These are phyloP conservation scores for Panagrolaimus sp. DNA, from an alignment of 1,140 invertebrate species.

Conservation along the genomic window DNA sequence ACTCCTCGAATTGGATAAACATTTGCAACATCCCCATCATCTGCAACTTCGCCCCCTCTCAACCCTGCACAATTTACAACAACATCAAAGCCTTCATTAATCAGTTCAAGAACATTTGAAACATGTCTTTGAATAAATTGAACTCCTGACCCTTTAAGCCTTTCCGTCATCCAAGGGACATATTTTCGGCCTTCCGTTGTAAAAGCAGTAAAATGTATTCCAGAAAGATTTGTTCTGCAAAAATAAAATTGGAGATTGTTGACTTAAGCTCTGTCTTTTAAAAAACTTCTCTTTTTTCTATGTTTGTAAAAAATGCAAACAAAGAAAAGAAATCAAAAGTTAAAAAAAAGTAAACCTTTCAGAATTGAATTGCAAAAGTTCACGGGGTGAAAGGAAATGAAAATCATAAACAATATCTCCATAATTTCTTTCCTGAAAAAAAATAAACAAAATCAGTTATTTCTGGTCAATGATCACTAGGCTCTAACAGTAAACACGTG, in stretches of 20 bases:
- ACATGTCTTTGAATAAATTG: conserved; percentile 35
- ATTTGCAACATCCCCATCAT: conserved; percentile 39
- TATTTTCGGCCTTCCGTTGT: conserved; percentile 52
- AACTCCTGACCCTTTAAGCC: conserved; percentile 32
- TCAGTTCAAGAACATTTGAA: conserved; percentile 11
- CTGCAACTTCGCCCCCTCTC: conserved; percentile 27
- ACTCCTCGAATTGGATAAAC: conserved; percentile 51
- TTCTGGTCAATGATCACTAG: no score
- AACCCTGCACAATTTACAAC: conserved; percentile 18
- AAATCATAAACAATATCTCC: conserved; percentile 54
- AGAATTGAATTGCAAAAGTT: conserved; percentile 23
- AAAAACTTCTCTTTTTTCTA: no score
- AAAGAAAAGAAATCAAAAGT: no score
- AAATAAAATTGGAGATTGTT: conserved; percentile 17
- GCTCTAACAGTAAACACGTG: no score
- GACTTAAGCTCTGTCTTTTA: no score
- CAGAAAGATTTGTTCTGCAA: conserved; percentile 17
- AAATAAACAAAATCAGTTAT: background rate
- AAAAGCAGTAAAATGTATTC: conserved; percentile 54
- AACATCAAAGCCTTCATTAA: conserved; percentile 38
- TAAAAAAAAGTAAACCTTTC: background rate
- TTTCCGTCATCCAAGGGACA: conserved; percentile 48
- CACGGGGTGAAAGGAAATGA: conserved; percentile 44
- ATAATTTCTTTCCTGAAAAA: conserved; percentile 30
- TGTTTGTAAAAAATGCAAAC: no score